Percentiles rank a stretch among this genome's conserved stretches.
Conservation (phyloP, 2,797 vertebrate genomes). For the Gila robusta region DNA sequence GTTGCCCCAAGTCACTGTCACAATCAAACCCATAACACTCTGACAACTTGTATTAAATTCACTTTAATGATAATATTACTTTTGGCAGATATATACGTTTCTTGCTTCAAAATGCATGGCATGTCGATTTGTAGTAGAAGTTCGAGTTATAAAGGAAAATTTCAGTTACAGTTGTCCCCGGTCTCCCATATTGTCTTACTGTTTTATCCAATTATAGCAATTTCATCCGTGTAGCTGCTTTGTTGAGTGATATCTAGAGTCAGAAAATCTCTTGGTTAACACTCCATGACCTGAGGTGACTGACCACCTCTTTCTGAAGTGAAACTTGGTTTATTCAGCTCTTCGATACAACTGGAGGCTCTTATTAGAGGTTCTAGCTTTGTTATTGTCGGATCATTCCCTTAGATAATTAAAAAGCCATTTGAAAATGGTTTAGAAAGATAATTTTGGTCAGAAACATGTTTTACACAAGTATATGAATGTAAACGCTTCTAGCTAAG, state of each 20-base stretch:
- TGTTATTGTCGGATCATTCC: slow-evolving; percentile 8
- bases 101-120: neutral
- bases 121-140: neutral
- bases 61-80: neutral
- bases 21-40: neutral
- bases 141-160: neutral
- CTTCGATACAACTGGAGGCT: neutral
- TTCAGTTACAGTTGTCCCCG: slow-evolving; percentile 7
- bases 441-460: slow-evolving; percentile 29
- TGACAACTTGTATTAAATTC: neutral
- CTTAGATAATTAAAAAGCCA: neutral
- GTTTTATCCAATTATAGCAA: slow-evolving; percentile 35
- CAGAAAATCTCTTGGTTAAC: neutral
- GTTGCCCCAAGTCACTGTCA: neutral
- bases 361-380: slow-evolving; percentile 6
- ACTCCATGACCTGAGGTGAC: slow-evolving; percentile 12
- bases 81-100: neutral
- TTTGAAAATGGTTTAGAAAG: slow-evolving; percentile 16
- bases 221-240: neutral
- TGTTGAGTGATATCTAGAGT: slow-evolving; percentile 23
- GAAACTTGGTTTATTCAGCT: slow-evolving; percentile 22
- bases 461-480: slow-evolving; percentile 19
- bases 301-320: slow-evolving; percentile 23
- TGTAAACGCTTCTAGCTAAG: neutral
- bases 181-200: neutral